Conservation (phyloP, 2,797 vertebrate species). For the Cyclopterus lumpus region DNA sequence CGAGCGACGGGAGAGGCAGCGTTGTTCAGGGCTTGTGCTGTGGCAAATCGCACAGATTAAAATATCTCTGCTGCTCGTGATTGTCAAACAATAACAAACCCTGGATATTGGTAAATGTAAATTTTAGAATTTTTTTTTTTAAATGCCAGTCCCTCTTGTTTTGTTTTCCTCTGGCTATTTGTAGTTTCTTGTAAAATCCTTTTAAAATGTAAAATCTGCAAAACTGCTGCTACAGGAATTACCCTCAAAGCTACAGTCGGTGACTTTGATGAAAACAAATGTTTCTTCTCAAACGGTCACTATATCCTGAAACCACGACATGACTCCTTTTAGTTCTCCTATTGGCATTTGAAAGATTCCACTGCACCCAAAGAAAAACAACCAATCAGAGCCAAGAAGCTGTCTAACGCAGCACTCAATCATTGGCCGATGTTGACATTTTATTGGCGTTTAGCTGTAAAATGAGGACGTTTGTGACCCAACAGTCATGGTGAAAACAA, state of each 20-base stretch:
- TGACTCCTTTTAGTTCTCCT: neutral
- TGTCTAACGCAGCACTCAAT: no score
- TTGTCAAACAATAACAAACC: neutral
- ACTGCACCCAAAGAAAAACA: no score
- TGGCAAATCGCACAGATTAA: slow-evolving; percentile 5
- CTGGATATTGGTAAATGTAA: neutral
- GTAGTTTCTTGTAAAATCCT: neutral
- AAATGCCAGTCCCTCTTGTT: neutral
- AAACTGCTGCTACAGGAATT: neutral
- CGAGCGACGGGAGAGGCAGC: neutral
- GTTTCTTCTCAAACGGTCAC: neutral
- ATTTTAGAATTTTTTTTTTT: neutral
- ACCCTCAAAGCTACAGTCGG: neutral
- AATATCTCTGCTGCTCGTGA: neutral
- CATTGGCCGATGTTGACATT: no score
- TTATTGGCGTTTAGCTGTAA: no score
- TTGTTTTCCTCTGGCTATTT: neutral
- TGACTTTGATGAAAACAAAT: neutral
- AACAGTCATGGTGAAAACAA: no score
- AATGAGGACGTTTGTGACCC: no score
- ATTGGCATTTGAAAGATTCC: neutral
- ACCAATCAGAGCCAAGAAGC: no score
- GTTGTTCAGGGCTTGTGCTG: neutral
- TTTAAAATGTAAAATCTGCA: neutral
- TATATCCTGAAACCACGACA: neutral